Percentiles rank a stretch among this genome's conserved stretches.
These are phyloP conservation scores for Trichonephila clavata DNA, from an alignment of 1,140 invertebrate genomes.

Conservation along the genomic window DNA sequence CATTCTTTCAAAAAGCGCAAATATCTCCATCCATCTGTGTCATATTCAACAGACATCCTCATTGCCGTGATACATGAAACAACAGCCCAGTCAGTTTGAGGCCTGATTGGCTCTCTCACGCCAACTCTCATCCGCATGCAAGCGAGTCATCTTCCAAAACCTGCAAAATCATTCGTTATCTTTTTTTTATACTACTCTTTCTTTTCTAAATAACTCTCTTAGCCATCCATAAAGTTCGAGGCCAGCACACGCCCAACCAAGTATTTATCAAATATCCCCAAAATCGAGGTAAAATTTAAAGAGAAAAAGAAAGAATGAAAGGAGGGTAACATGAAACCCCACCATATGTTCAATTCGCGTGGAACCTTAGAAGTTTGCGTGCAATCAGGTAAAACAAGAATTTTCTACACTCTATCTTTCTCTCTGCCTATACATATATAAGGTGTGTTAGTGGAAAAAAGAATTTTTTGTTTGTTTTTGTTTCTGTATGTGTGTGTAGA, in stretches of 20 bases:
- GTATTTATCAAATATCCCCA: conserved; percentile 50
- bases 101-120: conserved; percentile 20
- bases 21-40: not conserved
- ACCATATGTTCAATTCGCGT: conserved; percentile 40
- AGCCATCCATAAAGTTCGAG: conserved; percentile 33
- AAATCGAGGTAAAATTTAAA: conserved; percentile 45
- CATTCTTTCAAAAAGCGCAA: not conserved
- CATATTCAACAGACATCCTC: not conserved
- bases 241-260: not conserved
- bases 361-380: conserved; percentile 51
- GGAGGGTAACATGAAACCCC: conserved; percentile 34
- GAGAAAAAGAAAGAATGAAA: not conserved
- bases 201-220: conserved; percentile 40
- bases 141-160: conserved; percentile 39
- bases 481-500: not conserved
- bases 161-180: conserved; percentile 21
- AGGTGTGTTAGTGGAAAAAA: not conserved
- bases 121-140: conserved; percentile 9
- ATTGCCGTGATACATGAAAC: conserved; percentile 33
- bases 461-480: not conserved
- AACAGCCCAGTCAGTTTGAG: not conserved
- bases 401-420: conserved; percentile 23
- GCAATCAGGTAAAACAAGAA: conserved; percentile 47
- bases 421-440: not conserved
- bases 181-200: not conserved